Percentiles rank a stretch among this genome's conserved stretches.
Evolutionary conservation across 2,797 vertebrate species (phyloP).

Genomic region (Monodelphis domestica): DNA sequence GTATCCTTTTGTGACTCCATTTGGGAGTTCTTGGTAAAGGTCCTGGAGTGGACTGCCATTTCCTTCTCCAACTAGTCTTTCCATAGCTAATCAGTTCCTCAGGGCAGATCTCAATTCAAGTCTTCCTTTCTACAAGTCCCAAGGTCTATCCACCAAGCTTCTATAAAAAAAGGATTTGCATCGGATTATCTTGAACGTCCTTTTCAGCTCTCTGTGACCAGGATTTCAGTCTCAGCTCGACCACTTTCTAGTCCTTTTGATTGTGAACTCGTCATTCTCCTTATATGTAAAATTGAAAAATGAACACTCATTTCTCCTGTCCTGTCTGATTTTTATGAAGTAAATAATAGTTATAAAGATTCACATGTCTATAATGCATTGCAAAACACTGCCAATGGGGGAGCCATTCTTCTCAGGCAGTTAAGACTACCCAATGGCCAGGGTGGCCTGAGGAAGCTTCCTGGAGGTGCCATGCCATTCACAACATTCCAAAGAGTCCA

Average conservation of each 20-base stretch:
- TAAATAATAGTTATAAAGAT: not conserved
- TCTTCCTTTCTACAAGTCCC: too few relatives aligned
- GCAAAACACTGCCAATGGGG: not conserved
- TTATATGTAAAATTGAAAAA: not conserved
- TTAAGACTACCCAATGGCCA: not conserved
- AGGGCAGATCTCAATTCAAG: too few relatives aligned
- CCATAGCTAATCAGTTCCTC: too few relatives aligned
- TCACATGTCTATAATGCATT: not conserved
- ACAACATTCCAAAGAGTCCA: not conserved
- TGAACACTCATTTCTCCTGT: not conserved
- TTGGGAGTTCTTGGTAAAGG: too few relatives aligned
- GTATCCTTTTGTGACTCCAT: too few relatives aligned
- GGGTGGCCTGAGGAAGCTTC: not conserved
- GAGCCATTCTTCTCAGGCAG: not conserved
- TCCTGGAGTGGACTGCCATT: too few relatives aligned
- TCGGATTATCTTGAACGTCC: too few relatives aligned
- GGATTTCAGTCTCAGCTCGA: not conserved
- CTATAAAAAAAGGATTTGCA: too few relatives aligned
- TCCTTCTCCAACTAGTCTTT: too few relatives aligned
- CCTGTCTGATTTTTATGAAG: not conserved
- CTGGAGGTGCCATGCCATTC: not conserved
- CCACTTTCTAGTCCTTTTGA: not conserved
- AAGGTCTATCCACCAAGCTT: too few relatives aligned
- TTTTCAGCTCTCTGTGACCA: not conserved
- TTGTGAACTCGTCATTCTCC: not conserved